A percentile compares a stretch with the other conserved stretches of the same genome.
These are phyloP conservation scores for Macrosoma leucophasiata DNA, from an alignment of 2,888 invertebrate species.

Conservation along the genomic window DNA sequence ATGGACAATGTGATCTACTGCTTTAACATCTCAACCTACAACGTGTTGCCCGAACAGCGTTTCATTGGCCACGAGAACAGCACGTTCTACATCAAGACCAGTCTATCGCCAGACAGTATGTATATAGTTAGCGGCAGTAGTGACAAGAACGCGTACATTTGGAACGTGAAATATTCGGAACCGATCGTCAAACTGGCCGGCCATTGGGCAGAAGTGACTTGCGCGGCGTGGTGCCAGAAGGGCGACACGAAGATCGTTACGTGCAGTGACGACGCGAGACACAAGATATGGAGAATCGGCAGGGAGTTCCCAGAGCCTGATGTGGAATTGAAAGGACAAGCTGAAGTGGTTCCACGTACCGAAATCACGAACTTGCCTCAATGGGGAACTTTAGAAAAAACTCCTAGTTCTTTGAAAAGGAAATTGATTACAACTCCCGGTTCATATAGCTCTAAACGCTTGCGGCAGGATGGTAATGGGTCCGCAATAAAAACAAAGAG, in stretches of 20 bases:
- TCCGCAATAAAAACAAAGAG: conserved; percentile 46
- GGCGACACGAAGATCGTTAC: conserved; percentile 81
- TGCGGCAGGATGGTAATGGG: conserved; percentile 22
- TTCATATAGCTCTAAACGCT: conserved; percentile 33
- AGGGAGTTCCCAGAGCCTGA: conserved; percentile 52
- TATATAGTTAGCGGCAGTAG: conserved; percentile 93
- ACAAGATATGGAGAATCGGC: conserved; percentile 85
- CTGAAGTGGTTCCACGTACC: conserved; percentile 32
- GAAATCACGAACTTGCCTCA: conserved; percentile 37
- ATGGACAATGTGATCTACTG: conserved; percentile 91
- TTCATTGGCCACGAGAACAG: conserved; percentile 85
- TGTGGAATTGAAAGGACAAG: conserved; percentile 50
- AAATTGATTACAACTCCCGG: conserved; percentile 32
- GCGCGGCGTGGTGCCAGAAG: conserved; percentile 85
- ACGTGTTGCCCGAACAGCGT: conserved; percentile 77
- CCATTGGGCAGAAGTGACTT: conserved; percentile 90
- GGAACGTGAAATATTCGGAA: conserved; percentile 80
- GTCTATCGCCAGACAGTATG: conserved; percentile 85
- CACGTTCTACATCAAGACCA: conserved; percentile 90
- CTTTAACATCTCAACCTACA: conserved; percentile 84
- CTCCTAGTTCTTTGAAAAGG: conserved; percentile 68
- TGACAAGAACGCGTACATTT: conserved; percentile 90
- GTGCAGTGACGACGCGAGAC: conserved; percentile 88
- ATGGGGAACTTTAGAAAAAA: conserved; percentile 54
- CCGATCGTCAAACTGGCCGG: conserved; percentile 84